Base-by-base conservation (phyloP, 1,140 invertebrate species). In the Ips nitidus region DNA sequence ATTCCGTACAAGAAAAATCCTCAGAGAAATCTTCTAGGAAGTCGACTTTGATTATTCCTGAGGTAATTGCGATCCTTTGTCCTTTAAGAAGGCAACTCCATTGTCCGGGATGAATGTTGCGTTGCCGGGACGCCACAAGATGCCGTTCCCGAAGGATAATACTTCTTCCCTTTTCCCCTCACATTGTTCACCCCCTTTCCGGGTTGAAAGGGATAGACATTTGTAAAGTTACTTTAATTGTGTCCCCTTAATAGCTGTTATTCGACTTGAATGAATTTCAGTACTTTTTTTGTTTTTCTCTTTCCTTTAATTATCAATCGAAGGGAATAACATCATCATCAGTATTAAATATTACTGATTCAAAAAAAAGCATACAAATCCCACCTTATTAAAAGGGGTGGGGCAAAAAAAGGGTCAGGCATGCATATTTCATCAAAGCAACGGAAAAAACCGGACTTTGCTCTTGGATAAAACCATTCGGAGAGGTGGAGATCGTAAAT, bases 221-320 rank as follows among this genome's bases (percentile, higher is more conserved):
- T 52, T 52, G 65, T 41, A 57, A 57, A 61, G 45, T 64, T 55
- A 65, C 52, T 70, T 72, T 68, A 69, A 72, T 72, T 72, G 70
- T 64, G 57, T 60, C 56, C 40, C 52, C 55, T 55, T 72, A 64
- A 72, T 61, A 60, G 58, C 70, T 50, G 57, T 72, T 68, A 63
- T 60, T 59, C 53, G 47, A 42, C 52, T 61, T 67, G 43, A 71
- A 71, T 71, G 59, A 57, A 59, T 57, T 6, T n/a, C 8, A 38
- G 55, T 57, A 57, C 22, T 22, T 22, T 22, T 22, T 22, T 22
- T 22, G 22, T 22, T 22, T 22, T 22, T 22, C 22, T 22, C 22
- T 22, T 22, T 0, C 22, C 22, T 22, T 22, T 22, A 22, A 22
- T 22, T 22, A 22, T 22, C 22, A 22, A 22, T 22, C 22, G 22